These are phyloP conservation scores for Chrysolina oricalcia DNA, from an alignment of 2,888 invertebrate species.

Conservation along the genomic window DNA sequence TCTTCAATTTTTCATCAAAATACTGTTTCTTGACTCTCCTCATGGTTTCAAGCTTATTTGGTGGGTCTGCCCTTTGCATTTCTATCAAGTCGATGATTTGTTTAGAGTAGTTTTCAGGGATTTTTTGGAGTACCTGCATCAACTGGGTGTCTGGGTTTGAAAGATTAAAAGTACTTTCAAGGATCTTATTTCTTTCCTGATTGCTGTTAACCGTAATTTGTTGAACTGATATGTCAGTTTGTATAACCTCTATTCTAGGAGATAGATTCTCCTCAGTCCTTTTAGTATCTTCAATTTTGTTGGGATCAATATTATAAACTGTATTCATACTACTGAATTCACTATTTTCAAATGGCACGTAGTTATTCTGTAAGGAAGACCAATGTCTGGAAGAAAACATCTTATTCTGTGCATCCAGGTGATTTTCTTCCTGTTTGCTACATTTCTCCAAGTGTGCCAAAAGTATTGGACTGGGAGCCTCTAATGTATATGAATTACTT, in stretches of 20 bases:
- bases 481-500: conserved; percentile 86
- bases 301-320: conserved; percentile 45
- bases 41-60: conserved; percentile 28
- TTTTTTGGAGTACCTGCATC: conserved; percentile 57
- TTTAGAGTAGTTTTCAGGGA: conserved; percentile 63
- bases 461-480: conserved; percentile 84
- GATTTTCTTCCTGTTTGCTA: conserved; percentile 31
- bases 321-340: conserved; percentile 55
- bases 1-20: background rate
- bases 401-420: conserved; percentile 20
- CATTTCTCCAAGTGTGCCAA: conserved; percentile 77
- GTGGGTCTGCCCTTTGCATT: conserved; percentile 47
- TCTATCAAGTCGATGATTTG: conserved; percentile 64
- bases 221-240: conserved; percentile 64
- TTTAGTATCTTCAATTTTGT: conserved; percentile 7
- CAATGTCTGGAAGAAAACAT: conserved; percentile 42
- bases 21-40: conserved; percentile 33
- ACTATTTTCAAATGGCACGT: conserved; percentile 52
- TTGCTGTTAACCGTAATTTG: conserved; percentile 59
- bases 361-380: conserved; percentile 54
- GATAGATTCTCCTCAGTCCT: conserved; percentile 40
- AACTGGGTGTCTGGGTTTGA: conserved; percentile 56
- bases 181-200: conserved; percentile 36
- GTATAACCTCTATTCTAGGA: conserved; percentile 61
- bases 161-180: conserved; percentile 46